Percentiles rank a stretch among this genome's conserved stretches.
Evolutionary conservation across 2,888 invertebrate genomes (phyloP).

Genomic region (Pseudoips prasinana): DNA sequence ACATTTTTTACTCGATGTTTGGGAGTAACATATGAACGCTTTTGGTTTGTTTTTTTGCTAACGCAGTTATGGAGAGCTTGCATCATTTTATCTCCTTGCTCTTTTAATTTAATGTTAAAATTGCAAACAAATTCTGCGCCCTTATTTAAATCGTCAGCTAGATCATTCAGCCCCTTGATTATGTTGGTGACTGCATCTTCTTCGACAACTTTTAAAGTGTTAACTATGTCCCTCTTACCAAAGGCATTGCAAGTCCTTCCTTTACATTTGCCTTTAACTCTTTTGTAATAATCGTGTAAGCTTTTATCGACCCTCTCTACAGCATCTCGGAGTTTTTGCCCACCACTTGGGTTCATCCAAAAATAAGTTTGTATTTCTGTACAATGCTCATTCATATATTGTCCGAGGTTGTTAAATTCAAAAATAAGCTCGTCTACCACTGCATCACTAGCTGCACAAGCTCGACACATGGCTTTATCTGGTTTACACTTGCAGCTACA

Average conservation of each 20-base stretch:
- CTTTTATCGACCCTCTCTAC: slow-evolving; percentile 55
- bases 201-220: slow-evolving; percentile 11
- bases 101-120: slow-evolving; percentile 31
- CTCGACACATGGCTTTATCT: slow-evolving; percentile 57
- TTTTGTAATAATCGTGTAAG: slow-evolving; percentile 58
- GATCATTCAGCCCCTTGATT: slow-evolving; percentile 22
- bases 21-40: slow-evolving; percentile 20
- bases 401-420: slow-evolving; percentile 58
- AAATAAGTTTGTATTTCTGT: slow-evolving; percentile 69
- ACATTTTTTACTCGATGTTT: slow-evolving; percentile 33
- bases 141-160: slow-evolving; percentile 39
- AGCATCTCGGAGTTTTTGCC: slow-evolving; percentile 54
- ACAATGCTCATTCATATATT: slow-evolving; percentile 63
- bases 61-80: slow-evolving; percentile 33
- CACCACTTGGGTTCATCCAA: slow-evolving; percentile 62
- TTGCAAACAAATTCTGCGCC: slow-evolving; percentile 25
- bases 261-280: slow-evolving; percentile 59
- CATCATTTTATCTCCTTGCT: slow-evolving; percentile 31
- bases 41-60: slow-evolving; percentile 11
- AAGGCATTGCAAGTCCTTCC: slow-evolving; percentile 55
- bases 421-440: slow-evolving; percentile 62
- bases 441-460: slow-evolving; percentile 61
- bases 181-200: slow-evolving; percentile 17
- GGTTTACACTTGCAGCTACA: slow-evolving; percentile 56
- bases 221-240: slow-evolving; percentile 37